These are phyloP conservation scores for Polydrusus tereticollis DNA, from an alignment of 2,888 invertebrate species.

Conservation along the genomic window DNA sequence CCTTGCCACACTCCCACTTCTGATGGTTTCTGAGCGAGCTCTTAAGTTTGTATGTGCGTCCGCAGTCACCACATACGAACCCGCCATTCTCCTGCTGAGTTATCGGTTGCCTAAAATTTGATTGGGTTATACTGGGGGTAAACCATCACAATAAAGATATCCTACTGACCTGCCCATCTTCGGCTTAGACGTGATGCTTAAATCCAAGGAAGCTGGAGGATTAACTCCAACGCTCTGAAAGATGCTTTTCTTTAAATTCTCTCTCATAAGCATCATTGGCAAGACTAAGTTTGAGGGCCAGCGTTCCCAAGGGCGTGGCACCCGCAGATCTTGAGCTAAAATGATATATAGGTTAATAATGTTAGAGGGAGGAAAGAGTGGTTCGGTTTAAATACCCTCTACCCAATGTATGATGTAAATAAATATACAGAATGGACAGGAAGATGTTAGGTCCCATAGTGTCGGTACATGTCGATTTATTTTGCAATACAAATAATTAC, in stretches of 20 bases:
- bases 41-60: constrained; percentile 87
- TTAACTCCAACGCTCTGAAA: constrained; percentile 55
- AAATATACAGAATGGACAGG: neutral
- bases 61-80: constrained; percentile 86
- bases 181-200: constrained; percentile 51
- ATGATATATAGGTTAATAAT: constrained; percentile 50
- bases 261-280: constrained; percentile 76
- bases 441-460: no score
- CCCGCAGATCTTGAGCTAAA: constrained; percentile 78
- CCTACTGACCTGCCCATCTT: constrained; percentile 25
- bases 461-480: no score
- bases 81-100: constrained; percentile 64
- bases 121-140: no score
- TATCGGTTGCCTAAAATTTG: constrained; percentile 40
- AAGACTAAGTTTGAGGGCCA: constrained; percentile 83
- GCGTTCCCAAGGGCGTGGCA: constrained; percentile 69
- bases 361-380: neutral
- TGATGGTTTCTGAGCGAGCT: constrained; percentile 87
- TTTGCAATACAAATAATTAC: neutral
- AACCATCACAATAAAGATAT: no score
- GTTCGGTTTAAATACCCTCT: neutral
- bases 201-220: constrained; percentile 52
- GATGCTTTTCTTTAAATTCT: constrained; percentile 67
- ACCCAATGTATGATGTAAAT: constrained; percentile 18
- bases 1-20: constrained; percentile 89